Evolutionary conservation across 2,113 vertebrate genomes (phyloP).

Genomic region (Mormyrus lacerda): DNA sequence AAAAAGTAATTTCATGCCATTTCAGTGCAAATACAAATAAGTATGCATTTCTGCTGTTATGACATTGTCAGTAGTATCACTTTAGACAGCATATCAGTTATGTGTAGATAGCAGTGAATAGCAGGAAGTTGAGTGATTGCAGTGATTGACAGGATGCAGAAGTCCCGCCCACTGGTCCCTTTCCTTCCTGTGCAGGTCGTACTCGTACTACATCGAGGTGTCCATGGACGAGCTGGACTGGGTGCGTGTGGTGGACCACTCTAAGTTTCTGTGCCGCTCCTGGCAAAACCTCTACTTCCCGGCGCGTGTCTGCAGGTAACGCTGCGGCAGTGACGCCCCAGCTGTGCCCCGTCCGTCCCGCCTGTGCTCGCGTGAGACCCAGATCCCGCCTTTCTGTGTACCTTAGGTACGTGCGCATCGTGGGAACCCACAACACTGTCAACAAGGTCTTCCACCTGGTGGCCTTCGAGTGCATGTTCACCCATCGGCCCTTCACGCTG

Average conservation of each 20-base stretch:
- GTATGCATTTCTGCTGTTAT: background rate
- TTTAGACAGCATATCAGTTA: background rate
- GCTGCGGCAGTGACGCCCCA: background rate
- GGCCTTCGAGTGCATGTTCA: conserved; percentile 97
- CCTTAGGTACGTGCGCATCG: conserved; percentile 86
- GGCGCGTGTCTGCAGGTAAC: conserved; percentile 86
- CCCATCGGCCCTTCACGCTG: conserved; percentile 76
- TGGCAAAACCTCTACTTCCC: conserved; percentile 96
- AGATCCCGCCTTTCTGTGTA: background rate
- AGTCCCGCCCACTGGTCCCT: background rate
- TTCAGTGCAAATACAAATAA: background rate
- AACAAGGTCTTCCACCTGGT: conserved; percentile 99
- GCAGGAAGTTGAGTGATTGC: background rate
- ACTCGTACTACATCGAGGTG: conserved; percentile 96
- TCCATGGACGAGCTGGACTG: conserved; percentile 98
- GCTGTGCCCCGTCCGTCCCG: background rate
- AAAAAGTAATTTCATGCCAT: background rate
- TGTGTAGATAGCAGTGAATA: background rate
- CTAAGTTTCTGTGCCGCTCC: conserved; percentile 88
- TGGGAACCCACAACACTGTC: conserved; percentile 96
- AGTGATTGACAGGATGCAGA: background rate
- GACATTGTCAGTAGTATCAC: background rate
- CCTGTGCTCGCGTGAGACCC: background rate
- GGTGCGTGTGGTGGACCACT: conserved; percentile 91
- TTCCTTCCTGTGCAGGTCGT: conserved; percentile 66